Conservation (phyloP, 2,797 vertebrate genomes). For the Sternarchorhynchus goeldii region DNA sequence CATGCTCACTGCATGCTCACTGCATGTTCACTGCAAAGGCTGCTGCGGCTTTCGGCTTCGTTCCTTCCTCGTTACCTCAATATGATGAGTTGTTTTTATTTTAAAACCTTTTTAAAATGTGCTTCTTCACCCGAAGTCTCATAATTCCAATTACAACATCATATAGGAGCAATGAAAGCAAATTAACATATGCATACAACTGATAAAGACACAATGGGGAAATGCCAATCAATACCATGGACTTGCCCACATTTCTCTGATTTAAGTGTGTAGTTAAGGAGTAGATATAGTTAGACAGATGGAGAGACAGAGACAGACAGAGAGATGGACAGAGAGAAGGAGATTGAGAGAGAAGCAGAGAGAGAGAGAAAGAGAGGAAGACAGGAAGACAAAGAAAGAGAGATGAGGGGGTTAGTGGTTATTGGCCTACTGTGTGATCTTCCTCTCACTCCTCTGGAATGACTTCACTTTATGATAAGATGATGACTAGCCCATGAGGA, state of each 20-base stretch:
- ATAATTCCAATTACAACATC: slow-evolving; percentile 59
- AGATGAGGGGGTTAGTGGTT: slow-evolving; percentile 12
- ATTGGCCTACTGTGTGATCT: slow-evolving; percentile 22
- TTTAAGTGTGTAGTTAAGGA: slow-evolving; percentile 41
- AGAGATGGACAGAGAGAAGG: slow-evolving; percentile 10
- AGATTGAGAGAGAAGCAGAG: slow-evolving; percentile 13
- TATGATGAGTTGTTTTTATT: slow-evolving; percentile 55
- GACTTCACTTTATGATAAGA: slow-evolving; percentile 26
- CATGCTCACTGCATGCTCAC: background rate
- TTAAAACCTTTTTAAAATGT: slow-evolving; percentile 47
- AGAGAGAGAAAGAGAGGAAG: slow-evolving; percentile 19
- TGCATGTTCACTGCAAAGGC: slow-evolving; percentile 5
- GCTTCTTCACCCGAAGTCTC: slow-evolving; percentile 59
- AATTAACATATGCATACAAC: slow-evolving; percentile 63
- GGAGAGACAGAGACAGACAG: slow-evolving; percentile 10
- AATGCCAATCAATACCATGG: slow-evolving; percentile 52
- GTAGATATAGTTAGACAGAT: slow-evolving; percentile 4
- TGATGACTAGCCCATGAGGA: slow-evolving; percentile 39
- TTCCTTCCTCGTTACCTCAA: slow-evolving; percentile 47
- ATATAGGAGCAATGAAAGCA: slow-evolving; percentile 60
- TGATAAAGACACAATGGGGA: slow-evolving; percentile 59
- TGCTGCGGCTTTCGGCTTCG: slow-evolving; percentile 2
- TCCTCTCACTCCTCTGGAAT: slow-evolving; percentile 10
- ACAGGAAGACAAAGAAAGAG: slow-evolving; percentile 4
- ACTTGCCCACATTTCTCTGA: slow-evolving; percentile 17